phyloP scores from a whole-genome alignment of 2,888 invertebrate genomes.

The Drosophila mimica region DNA sequence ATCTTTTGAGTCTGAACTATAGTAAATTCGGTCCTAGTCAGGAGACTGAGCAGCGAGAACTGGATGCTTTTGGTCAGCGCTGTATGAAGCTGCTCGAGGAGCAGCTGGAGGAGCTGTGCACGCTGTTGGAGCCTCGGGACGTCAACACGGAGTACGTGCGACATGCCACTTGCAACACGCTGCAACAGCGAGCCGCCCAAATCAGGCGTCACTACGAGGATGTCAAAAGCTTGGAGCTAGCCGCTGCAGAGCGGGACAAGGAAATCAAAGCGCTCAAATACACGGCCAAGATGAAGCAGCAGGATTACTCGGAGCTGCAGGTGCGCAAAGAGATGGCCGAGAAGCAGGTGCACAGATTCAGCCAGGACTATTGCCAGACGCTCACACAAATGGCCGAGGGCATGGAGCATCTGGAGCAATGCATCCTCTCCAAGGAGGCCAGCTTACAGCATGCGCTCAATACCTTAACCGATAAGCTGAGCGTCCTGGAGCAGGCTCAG shows the following conservation, averaged over 20 bases:
- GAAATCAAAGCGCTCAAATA: constrained; percentile 95
- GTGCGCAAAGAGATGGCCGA: constrained; percentile 96
- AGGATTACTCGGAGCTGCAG: constrained; percentile 95
- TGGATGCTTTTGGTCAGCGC: constrained; percentile 56
- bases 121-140: constrained; percentile 89
- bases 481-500: constrained; percentile 93
- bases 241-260: constrained; percentile 95
- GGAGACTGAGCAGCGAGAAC: constrained; percentile 57
- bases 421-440: constrained; percentile 93
- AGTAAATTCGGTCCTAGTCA: constrained; percentile 80
- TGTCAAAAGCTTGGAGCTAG: constrained; percentile 93
- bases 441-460: constrained; percentile 98
- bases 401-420: constrained; percentile 90
- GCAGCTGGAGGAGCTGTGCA: constrained; percentile 87
- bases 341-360: constrained; percentile 90
- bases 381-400: constrained; percentile 60
- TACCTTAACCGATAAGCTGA: constrained; percentile 95
- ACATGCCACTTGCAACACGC: constrained; percentile 88
- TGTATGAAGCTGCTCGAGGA: constrained; percentile 86
- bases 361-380: constrained; percentile 63
- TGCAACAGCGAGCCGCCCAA: constrained; percentile 92
- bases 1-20: constrained; percentile 87
- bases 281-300: constrained; percentile 95
- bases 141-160: constrained; percentile 85
- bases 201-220: constrained; percentile 97